Conservation (phyloP, 2,888 invertebrate species). For the Melieria omissa region DNA sequence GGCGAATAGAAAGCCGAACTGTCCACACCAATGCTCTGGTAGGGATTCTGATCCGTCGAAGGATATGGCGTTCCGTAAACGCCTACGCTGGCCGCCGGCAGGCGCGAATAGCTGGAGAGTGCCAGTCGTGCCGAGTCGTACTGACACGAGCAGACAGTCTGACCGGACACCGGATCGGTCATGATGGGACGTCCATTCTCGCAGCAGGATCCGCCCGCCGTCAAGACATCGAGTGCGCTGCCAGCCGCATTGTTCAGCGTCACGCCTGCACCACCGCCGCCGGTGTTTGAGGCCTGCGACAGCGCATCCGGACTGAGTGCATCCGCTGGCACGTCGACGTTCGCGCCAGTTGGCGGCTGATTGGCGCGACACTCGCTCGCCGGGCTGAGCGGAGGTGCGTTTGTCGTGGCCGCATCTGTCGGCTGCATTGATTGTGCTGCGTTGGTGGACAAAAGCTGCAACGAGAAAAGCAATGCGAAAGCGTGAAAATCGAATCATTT, state of each 20-base stretch:
- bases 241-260: slow-evolving; percentile 35
- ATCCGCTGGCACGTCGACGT: slow-evolving; percentile 73
- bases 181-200: slow-evolving; percentile 92
- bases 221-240: slow-evolving; percentile 44
- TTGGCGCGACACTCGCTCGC: slow-evolving; percentile 68
- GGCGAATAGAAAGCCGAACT: slow-evolving; percentile 96
- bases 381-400: slow-evolving; percentile 57
- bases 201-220: slow-evolving; percentile 74
- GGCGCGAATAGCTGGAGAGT: slow-evolving; percentile 82
- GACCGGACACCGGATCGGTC: slow-evolving; percentile 92
- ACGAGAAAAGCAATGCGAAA: slow-evolving; percentile 32
- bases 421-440: slow-evolving; percentile 56
- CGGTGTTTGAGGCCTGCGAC: slow-evolving; percentile 65
- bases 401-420: slow-evolving; percentile 49
- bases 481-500: too few relatives aligned
- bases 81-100: slow-evolving; percentile 80
- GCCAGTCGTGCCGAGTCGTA: slow-evolving; percentile 90
- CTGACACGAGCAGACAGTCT: slow-evolving; percentile 94
- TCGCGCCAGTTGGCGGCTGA: slow-evolving; percentile 73
- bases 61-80: slow-evolving; percentile 90
- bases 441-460: slow-evolving; percentile 55
- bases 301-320: slow-evolving; percentile 65
- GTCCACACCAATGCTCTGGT: slow-evolving; percentile 92
- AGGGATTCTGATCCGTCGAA: slow-evolving; percentile 91
- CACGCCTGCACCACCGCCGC: slow-evolving; percentile 47